These are phyloP conservation scores for Cataglyphis hispanica DNA, from an alignment of 1,140 invertebrate genomes.

Conservation along the genomic window DNA sequence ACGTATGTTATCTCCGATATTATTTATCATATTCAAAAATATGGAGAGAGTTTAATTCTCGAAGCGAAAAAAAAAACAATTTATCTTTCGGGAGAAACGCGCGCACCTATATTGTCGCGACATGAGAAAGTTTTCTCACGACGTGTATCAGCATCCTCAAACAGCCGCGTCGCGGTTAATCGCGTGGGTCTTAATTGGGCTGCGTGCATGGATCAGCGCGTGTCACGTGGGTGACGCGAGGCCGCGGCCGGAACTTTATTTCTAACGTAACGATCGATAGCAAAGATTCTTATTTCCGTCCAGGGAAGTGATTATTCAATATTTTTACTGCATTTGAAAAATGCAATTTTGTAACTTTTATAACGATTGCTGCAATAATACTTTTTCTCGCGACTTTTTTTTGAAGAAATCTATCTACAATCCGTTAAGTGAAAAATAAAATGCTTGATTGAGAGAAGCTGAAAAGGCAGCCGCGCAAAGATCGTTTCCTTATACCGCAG, in stretches of 20 bases:
- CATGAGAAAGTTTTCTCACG: slow-evolving; percentile 69
- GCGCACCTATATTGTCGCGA: not conserved
- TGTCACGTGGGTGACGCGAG: slow-evolving; percentile 62
- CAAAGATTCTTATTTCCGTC: slow-evolving; percentile 27
- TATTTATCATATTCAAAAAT: not conserved
- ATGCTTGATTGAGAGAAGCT: not conserved
- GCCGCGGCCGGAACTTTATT: slow-evolving; percentile 1
- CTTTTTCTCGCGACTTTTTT: not conserved
- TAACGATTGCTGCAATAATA: not conserved
- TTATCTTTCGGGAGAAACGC: not conserved
- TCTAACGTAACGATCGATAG: not conserved
- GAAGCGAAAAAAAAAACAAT: not conserved
- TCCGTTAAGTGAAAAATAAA: not conserved
- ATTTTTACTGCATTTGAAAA: not conserved
- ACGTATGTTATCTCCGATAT: not conserved
- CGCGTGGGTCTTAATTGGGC: slow-evolving; percentile 75
- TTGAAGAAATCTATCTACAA: not conserved
- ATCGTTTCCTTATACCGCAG: slow-evolving; percentile 48
- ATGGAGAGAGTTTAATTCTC: not conserved
- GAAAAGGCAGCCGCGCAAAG: slow-evolving; percentile 2
- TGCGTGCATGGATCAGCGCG: slow-evolving; percentile 56
- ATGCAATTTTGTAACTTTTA: not conserved
- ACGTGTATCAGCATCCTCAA: not conserved
- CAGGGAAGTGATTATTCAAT: not conserved
- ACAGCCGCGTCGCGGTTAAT: slow-evolving; percentile 51